A percentile compares a stretch with the other conserved stretches of the same genome.
phyloP scores from a whole-genome alignment of 2,113 vertebrate species.

The Tor tambroides region DNA sequence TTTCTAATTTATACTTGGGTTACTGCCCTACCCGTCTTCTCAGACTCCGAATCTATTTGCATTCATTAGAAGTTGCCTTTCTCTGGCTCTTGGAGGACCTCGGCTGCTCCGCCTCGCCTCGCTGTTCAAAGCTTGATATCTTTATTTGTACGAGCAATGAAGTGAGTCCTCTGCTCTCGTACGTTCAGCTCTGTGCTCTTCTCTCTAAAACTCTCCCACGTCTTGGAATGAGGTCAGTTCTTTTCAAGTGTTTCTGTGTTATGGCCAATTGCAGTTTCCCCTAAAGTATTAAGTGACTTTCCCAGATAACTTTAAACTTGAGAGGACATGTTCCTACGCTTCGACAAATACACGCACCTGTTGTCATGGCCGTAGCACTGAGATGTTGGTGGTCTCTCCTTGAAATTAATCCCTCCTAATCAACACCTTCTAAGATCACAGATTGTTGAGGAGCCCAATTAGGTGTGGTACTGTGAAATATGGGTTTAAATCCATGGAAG shows the following conservation, averaged over 20 bases:
- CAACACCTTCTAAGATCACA: conserved; percentile 25
- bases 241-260: conserved; percentile 9
- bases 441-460: conserved; percentile 11
- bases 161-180: not conserved
- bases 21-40: conserved; percentile 32
- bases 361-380: conserved; percentile 18
- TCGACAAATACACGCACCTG: conserved; percentile 9
- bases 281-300: conserved; percentile 40
- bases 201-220: conserved; percentile 10
- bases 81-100: conserved; percentile 10
- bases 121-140: conserved; percentile 46
- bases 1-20: conserved; percentile 48
- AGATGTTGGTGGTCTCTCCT: conserved; percentile 27
- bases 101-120: conserved; percentile 8
- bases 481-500: conserved; percentile 36
- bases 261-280: conserved; percentile 26
- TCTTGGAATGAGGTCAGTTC: conserved; percentile 29
- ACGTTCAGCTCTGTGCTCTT: conserved; percentile 14
- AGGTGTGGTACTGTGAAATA: conserved; percentile 30
- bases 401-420: conserved; percentile 45
- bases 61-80: conserved; percentile 40
- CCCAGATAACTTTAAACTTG: conserved; percentile 8
- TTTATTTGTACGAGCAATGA: conserved; percentile 33
- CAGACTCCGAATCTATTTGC: conserved; percentile 46
- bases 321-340: not conserved